Percentiles rank a stretch among this genome's conserved stretches.
phyloP scores from a whole-genome alignment of 2,888 invertebrate species.

The Isoperla grammatica region DNA sequence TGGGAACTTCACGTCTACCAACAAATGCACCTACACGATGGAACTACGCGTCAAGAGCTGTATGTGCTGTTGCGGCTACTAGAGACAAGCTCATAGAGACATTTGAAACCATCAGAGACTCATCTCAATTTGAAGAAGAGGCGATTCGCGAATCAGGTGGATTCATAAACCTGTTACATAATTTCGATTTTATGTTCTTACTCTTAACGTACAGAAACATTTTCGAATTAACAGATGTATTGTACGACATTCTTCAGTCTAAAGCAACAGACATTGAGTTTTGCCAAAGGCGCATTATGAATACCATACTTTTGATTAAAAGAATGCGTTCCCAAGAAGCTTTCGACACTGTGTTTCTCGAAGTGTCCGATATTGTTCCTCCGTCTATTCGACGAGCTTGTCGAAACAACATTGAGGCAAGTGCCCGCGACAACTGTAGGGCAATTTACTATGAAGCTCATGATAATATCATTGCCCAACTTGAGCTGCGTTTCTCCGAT shows the following conservation, averaged over 20 bases:
- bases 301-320: background rate
- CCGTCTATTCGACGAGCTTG: background rate
- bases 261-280: too few species aligned
- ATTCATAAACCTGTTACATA: background rate
- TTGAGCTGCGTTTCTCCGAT: background rate
- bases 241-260: too few species aligned
- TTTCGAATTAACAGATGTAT: too few species aligned
- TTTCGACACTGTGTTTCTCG: background rate
- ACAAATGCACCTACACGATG: constrained; percentile 16
- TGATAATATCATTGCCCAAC: background rate
- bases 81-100: background rate
- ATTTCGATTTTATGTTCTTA: constrained; percentile 2
- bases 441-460: background rate
- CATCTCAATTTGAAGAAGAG: background rate
- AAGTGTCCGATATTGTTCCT: background rate
- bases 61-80: background rate
- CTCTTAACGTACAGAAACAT: too few species aligned
- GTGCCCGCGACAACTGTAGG: background rate
- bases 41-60: constrained; percentile 18
- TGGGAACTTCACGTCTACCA: constrained; percentile 9
- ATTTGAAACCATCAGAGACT: background rate
- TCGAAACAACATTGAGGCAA: background rate
- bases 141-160: background rate
- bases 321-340: background rate
- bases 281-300: too few species aligned